Evolutionary conservation across 2,797 vertebrate species (phyloP).

Genomic region (Lithobates pipiens): DNA sequence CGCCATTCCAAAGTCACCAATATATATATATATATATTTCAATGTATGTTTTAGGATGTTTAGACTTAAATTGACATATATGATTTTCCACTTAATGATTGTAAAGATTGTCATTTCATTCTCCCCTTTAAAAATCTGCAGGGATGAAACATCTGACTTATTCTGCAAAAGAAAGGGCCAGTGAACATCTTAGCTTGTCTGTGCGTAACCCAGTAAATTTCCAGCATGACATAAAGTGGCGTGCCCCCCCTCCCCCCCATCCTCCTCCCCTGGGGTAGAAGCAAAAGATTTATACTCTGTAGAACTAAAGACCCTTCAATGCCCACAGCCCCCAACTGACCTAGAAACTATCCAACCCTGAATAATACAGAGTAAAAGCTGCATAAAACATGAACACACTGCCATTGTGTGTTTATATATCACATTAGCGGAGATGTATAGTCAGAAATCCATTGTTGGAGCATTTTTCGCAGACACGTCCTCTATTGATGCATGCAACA

Average conservation of each 20-base stretch:
- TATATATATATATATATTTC: not conserved
- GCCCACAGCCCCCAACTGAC: conserved; percentile 58
- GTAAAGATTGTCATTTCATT: not conserved
- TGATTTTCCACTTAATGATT: not conserved
- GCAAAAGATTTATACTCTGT: conserved; percentile 53
- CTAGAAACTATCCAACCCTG: conserved; percentile 58
- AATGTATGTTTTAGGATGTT: conserved; percentile 13
- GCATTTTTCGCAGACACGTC: not conserved
- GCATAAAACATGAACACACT: conserved; percentile 44
- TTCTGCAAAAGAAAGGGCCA: conserved; percentile 22
- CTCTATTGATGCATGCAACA: not conserved
- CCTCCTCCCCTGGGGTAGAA: conserved; percentile 38
- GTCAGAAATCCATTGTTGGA: conserved; percentile 9
- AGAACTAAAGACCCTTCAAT: conserved; percentile 54
- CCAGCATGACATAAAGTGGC: conserved; percentile 56
- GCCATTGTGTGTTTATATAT: conserved; percentile 50
- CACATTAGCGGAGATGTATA: conserved; percentile 31
- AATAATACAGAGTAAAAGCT: conserved; percentile 53
- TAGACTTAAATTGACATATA: not conserved
- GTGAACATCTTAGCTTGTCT: conserved; percentile 32
- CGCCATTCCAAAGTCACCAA: not conserved
- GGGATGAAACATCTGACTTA: conserved; percentile 10
- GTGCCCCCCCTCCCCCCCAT: conserved; percentile 18
- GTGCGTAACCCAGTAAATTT: conserved; percentile 49
- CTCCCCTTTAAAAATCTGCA: not conserved